These are phyloP conservation scores for Malacosoma neustria DNA, from an alignment of 2,888 invertebrate species.

Conservation along the genomic window DNA sequence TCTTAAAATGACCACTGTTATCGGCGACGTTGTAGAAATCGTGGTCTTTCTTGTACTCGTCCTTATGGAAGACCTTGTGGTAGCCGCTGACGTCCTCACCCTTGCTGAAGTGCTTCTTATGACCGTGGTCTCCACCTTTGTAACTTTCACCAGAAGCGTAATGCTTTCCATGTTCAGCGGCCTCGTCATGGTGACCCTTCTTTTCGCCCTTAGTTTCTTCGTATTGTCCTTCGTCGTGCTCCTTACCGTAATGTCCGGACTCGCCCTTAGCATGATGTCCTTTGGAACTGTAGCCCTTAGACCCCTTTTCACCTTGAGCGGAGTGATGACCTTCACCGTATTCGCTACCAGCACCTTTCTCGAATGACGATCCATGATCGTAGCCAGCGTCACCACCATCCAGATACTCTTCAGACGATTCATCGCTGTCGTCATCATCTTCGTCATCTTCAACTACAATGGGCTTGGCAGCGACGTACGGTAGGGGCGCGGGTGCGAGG, in stretches of 20 bases:
- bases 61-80: conserved; percentile 83
- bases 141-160: conserved; percentile 65
- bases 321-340: conserved; percentile 62
- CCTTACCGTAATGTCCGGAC: conserved; percentile 70
- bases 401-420: conserved; percentile 32
- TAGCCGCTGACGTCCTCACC: conserved; percentile 82
- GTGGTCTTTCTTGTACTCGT: conserved; percentile 85
- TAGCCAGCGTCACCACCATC: conserved; percentile 25
- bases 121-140: conserved; percentile 74
- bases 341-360: conserved; percentile 61
- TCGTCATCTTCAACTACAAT: conserved; percentile 43
- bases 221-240: conserved; percentile 68
- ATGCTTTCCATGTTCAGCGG: conserved; percentile 71
- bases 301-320: conserved; percentile 71
- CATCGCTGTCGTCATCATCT: conserved; percentile 36
- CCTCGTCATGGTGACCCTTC: conserved; percentile 69
- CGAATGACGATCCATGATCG: conserved; percentile 29
- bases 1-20: conserved; percentile 78
- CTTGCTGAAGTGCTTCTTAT: conserved; percentile 78
- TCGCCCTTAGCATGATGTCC: conserved; percentile 72
- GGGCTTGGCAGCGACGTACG: conserved; percentile 49
- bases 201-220: conserved; percentile 69
- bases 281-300: conserved; percentile 69
- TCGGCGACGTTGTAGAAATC: conserved; percentile 84
- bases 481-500: conserved; percentile 43